phyloP scores from a whole-genome alignment of 2,888 invertebrate genomes.

The Cryptus viduatorius region DNA sequence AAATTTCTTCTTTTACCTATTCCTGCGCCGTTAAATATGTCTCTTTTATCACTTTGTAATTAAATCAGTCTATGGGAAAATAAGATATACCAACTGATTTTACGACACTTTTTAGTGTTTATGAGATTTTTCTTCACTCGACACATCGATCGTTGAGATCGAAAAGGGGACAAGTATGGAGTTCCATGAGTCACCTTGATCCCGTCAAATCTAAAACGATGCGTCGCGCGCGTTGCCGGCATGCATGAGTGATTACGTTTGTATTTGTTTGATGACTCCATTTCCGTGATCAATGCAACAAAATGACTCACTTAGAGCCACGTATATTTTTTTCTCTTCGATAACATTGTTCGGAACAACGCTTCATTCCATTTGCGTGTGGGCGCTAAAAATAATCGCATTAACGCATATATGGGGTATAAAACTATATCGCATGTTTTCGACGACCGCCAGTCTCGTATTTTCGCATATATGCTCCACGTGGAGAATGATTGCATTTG shows the following conservation, averaged over 20 bases:
- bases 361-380: not conserved
- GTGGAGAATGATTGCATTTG: no score
- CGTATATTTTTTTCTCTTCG: conserved; percentile 8
- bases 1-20: not conserved
- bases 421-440: no score
- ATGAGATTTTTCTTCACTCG: not conserved
- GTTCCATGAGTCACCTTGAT: conserved; percentile 21
- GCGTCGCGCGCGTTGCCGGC: not conserved
- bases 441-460: no score
- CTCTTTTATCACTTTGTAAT: not conserved
- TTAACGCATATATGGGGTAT: not conserved
- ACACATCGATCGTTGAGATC: not conserved
- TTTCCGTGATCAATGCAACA: not conserved
- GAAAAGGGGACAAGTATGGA: not conserved
- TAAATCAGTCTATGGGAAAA: not conserved
- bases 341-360: conserved; percentile 15
- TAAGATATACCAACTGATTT: not conserved
- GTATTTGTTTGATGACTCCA: conserved; percentile 11
- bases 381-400: not conserved
- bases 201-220: not conserved
- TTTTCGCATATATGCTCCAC: no score
- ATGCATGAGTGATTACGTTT: not conserved
- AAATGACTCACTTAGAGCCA: not conserved
- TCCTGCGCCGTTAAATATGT: not conserved
- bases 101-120: not conserved